Base-by-base conservation (phyloP, 2,113 vertebrate genomes). In the Crocuta crocuta region DNA sequence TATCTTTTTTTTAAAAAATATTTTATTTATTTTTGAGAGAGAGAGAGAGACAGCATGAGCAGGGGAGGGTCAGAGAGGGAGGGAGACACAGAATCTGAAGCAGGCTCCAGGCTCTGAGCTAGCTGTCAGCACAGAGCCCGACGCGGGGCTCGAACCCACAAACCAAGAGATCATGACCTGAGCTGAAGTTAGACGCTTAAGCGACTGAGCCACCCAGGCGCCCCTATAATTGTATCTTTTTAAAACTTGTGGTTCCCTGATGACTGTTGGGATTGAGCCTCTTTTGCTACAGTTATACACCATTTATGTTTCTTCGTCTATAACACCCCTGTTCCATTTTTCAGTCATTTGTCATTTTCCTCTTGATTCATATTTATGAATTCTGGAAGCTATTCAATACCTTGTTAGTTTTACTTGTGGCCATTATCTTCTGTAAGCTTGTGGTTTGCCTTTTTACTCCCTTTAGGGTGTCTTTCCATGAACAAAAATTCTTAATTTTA, bases 401-500 rank as follows among this genome's bases (percentile, higher is more conserved):
- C 66, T 17, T 73, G 78, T 87, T 94, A 86, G 35, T 39, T 92
- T 66, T 74, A 26, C 11, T 17, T 76, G 45, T 61, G 86, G 53
- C 7, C 71, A 28, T 63, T 63, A 89, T 43, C 13, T 58, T 94
- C 81, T 96, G 16, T 31, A 63, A 31, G 26, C 65, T 81, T 93
- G 28, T 89, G 71, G 26, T 70, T 83, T 93, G 50, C 73, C 43
- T 94, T 84, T 73, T 80, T 83, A 48, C 8, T 78, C 23, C 16
- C 9, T 79, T 71, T 45, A 33, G 50, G 12, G 31, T n/a, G 2
- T 74, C 19, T 82, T 58, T 65, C 33, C 8, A 23, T 74, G 58
- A 95, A 61, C 10, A 80, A 65, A 71, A 73, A 35, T 83, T 71
- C 43, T 83, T 53, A 68, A 68, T 95, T 79, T 88, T 84, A 93